Base-by-base conservation (phyloP, 2,888 invertebrate species). In the Lordiphosa fenestrarum region DNA sequence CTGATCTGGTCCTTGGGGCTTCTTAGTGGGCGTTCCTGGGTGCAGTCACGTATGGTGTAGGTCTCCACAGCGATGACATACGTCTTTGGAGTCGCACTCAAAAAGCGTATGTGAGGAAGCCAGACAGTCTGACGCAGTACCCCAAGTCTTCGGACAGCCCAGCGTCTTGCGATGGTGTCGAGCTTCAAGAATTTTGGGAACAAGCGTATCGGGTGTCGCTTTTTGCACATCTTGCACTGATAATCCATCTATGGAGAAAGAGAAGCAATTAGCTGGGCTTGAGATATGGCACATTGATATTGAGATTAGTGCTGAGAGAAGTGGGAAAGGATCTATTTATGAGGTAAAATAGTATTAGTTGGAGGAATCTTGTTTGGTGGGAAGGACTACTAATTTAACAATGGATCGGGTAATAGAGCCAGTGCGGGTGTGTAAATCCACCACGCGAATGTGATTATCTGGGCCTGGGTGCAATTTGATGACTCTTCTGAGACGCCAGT, bases 161-260 rank as follows among this genome's bases (percentile, higher is more conserved):
- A 2, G 15, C 15, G 15, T 15, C 15, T 15, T 15, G 15, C 15
- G 15, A 15, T 15, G 2, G 2, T 15, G 15, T 15, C 15, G 15
- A 15, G 15, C 15, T 15, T 1, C 15, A 15, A 15, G 15, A 15
- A 15, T 15, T 15, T 5, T 3, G 3, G 37, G 13, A 13, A 38
- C 6, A 13, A 38, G 1, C 37, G 13, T 0, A 38, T 1, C 6
- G 37, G 37, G 37, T 13, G 13, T 7, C 12, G 37, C 13, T 38
- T 13, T n/a, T 38, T 38, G 37, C 37, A 38, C 37, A 38, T 38
- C 12, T 38, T 38, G 37, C 37, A 38, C 13, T 38, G 12, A 7
- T 13, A 13, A 13, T 13, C 6, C 37, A 38, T 38, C 37, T 13
- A 3, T 37, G 37, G 13, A 37, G 13, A 13, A 13, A 5, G 15